These are phyloP conservation scores for Drosophila miranda DNA, from an alignment of 1,140 invertebrate genomes.

Conservation along the genomic window DNA sequence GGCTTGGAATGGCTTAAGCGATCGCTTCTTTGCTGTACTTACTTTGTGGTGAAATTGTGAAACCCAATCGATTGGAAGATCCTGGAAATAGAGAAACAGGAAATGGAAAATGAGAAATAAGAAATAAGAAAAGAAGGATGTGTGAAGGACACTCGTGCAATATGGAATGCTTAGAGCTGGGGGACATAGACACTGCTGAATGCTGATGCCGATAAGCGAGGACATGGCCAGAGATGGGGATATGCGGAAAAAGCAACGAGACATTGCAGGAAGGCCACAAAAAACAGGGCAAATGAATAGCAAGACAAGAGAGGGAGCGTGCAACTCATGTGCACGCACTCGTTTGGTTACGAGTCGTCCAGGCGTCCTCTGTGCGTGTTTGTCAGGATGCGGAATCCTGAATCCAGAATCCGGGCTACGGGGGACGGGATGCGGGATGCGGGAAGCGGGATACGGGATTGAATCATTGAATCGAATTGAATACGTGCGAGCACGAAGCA, in stretches of 20 bases:
- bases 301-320: conserved; percentile 17
- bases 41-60: too few species aligned
- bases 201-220: background rate
- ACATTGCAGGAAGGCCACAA: conserved; percentile 1
- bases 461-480: conserved; percentile 81
- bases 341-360: conserved; percentile 10
- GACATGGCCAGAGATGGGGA: background rate
- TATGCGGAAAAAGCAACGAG: background rate
- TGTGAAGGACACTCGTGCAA: background rate
- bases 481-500: conserved; percentile 73
- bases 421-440: conserved; percentile 45
- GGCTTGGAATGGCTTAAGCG: too few species aligned
- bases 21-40: too few species aligned
- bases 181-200: too few species aligned
- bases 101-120: background rate
- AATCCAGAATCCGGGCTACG: background rate
- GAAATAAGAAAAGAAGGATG: background rate
- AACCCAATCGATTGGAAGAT: too few species aligned
- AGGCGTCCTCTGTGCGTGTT: conserved; percentile 40
- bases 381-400: conserved; percentile 9
- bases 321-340: conserved; percentile 28
- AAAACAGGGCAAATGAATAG: conserved; percentile 59
- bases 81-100: conserved; percentile 1
- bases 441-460: conserved; percentile 57
- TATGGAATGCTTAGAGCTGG: background rate